Conservation (phyloP, 2,113 vertebrate genomes). For the Benitochromis conjunctus region DNA sequence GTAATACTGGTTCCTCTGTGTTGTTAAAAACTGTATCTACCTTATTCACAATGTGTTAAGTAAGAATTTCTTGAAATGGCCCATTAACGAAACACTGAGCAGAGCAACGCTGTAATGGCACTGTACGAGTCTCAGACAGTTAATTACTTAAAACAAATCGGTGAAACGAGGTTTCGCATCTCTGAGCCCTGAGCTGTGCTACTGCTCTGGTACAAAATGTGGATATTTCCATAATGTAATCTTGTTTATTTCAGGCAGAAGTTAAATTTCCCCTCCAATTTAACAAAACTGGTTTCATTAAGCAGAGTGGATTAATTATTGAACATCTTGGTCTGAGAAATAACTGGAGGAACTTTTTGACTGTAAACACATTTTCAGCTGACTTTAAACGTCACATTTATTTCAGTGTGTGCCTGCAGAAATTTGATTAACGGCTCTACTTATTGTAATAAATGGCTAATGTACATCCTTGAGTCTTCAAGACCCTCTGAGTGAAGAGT, state of each 20-base stretch:
- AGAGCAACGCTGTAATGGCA: background rate
- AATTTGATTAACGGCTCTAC: background rate
- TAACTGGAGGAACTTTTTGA: constrained; percentile 16
- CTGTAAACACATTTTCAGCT: constrained; percentile 26
- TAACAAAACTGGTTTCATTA: constrained; percentile 30
- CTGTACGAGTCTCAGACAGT: background rate
- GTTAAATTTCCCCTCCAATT: background rate
- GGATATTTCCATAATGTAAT: constrained; percentile 6
- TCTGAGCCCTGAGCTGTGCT: background rate
- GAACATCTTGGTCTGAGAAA: constrained; percentile 24
- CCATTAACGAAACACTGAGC: background rate
- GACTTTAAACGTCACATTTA: background rate
- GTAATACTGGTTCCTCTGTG: background rate
- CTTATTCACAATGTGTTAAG: background rate
- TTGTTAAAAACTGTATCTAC: background rate
- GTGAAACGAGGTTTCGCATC: background rate
- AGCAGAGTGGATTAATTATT: constrained; percentile 49
- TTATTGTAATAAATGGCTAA: background rate
- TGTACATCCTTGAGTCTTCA: background rate
- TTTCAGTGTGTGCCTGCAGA: background rate
- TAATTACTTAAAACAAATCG: background rate
- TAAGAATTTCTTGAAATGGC: background rate
- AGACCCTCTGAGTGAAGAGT: background rate
- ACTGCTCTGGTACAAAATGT: background rate
- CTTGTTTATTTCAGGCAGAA: constrained; percentile 16